Base-by-base conservation (phyloP, 2,113 vertebrate species). In the Gorsachius goisagi region DNA sequence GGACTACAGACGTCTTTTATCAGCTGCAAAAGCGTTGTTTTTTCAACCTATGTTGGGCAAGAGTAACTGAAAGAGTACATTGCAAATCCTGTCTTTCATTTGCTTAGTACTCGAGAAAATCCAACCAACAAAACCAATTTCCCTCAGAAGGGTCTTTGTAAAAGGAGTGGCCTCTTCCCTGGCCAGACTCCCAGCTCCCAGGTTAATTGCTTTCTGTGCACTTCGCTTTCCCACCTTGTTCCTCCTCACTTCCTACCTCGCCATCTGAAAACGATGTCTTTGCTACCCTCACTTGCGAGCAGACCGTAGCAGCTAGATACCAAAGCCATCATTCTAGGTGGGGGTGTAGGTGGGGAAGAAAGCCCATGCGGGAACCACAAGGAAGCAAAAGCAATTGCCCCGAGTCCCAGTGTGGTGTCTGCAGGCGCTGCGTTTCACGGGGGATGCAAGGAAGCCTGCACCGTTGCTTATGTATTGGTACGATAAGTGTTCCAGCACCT, bases 391-490 rank as follows among this genome's bases (percentile, higher is more conserved):
- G 23, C 21, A 23, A 4, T 18, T 64, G 30, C 68, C 33, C 22
- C 1, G 45, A 52, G 35, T 37, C 49, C 81, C 26, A 6, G 68
- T 19, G 20, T 44, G 41, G 41, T 32, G n/a, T 44, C 62, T 55
- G 28, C 5, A 3, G 67, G 35, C 45, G 17, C 20, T 5, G 12
- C 5, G 0, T 50, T 64, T 26, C n/a, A 9, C 0, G 0, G 49
- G 33, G 39, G 26, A 5, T 59, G 27, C 77, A 81, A 68, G 3
- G 3, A 60, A 90, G 12, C 76, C 71, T 39, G 53, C 44, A 23
- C n/a, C 15, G 0, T 22, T 76, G 64, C 35, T 55, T 41, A 53
- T 1, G 0, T 52, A 28, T 50, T 13, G 14, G 27, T 64, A 26
- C 2, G 7, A 4, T 13, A 45, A 64, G 35, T 78, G 15, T 45